Base-by-base conservation (phyloP, 1,140 invertebrate genomes). In the Physella acuta region DNA sequence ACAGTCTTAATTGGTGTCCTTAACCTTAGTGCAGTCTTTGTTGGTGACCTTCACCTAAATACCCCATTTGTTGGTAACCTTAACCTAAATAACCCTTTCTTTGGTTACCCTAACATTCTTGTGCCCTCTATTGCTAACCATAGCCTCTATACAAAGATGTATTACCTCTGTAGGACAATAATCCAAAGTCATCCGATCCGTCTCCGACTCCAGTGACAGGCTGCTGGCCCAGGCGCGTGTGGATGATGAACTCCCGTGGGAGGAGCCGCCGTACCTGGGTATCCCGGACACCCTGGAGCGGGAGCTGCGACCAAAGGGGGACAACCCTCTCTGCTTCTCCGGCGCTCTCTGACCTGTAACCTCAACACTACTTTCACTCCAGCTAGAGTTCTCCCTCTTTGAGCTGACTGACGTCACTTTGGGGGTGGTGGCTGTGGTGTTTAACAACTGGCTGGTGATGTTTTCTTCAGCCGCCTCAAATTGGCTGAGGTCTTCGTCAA, bases 401-500 rank as follows among this genome's bases (percentile, higher is more conserved):
- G 5, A 24, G 4, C 3, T 4, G 11, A 17, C 5, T 11, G 14
- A 14, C 8, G 24, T 5, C 16, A 36, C 24, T 60, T 17, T 31
- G 31, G 58, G 58, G 4, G 8, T 36, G 16, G 26, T 8, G 16
- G 31, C 11, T 3, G 4, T 24, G 5, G 53, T 14, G 20, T 8
- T 14, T 8, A 24, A 30, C 20, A 55, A 24, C 24, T 31, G 37
- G 26, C 37, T 36, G 26, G 39, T 16, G 11, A 63, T 52, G 8
- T 14, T 30, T 8, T 11, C 61, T 26, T 63, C 61, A 3, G 26
- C 26, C 11, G 24, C 61, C 34, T 63, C 61, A 63, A 63, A 51
- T n/a, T 49, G 39, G 20, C 51, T 63, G 1, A 63, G 26, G 5
- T 63, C 61, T 17, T 63, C 61, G 24, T 49, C 39, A 16, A 60